Evolutionary conservation across 2,113 vertebrate species (phyloP), one percentile per base, ranked within the genome.

Genomic region (Scopus umbretta): DNA sequence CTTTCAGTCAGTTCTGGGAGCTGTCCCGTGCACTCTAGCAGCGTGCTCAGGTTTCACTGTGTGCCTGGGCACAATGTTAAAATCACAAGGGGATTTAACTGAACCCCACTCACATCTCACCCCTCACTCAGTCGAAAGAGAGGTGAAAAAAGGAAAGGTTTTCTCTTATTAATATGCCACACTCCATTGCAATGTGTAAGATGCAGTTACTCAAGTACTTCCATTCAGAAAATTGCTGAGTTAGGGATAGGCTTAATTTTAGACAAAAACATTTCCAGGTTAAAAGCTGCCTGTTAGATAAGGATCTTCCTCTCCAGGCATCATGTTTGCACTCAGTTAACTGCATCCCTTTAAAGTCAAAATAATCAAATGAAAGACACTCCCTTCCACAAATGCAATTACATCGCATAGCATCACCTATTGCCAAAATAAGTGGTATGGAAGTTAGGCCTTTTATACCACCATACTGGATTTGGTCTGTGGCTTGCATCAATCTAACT

Each of bases 371-470:
- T 16, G 47, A 47, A 90, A 53, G 75, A n/a, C 10, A 12, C 9
- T 49, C 55, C 32, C 27, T 59, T 45, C 76, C 63, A 47, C 49
- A 75, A 80, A 75, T 5, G 49, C 56, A 32, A 32, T 11, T 19
- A 10, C 27, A 50, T 40, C 1, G 45, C 2, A 1, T 3, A 49
- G 40, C 59, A 43, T 38, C 4, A 0, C 42, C 66, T 16, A 5
- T 4, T 10, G 30, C 73, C 67, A 59, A 25, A 59, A 66, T 21
- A 47, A 72, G 67, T 14, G 9, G 13, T 17, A 25, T 20, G 45
- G 34, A 36, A 36, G 16, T 43, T 45, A 29, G 62, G 9, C 8
- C 13, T 74, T 49, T 38, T 22, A 22, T 19, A 66, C 25, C 30
- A 50, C 36, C 6, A 1, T 10, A 13, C 21, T 2, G 0, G 29